Percentiles rank a stretch among this genome's conserved stretches.
phyloP scores from a whole-genome alignment of 2,888 invertebrate species.

The Apotomis capreana region DNA sequence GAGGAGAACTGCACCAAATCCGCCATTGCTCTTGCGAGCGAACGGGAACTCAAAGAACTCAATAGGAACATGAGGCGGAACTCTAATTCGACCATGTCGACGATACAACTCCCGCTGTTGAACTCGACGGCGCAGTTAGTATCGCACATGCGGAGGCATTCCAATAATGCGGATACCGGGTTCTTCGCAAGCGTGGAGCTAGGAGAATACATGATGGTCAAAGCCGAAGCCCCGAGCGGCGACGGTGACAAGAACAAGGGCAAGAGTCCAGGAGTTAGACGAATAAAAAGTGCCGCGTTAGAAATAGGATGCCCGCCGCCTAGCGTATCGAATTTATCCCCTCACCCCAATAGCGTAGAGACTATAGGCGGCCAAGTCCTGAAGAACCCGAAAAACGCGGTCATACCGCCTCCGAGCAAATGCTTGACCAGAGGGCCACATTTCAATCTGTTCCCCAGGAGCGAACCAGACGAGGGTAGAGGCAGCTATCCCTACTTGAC shows the following conservation, averaged over 20 bases:
- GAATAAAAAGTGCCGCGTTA: constrained; percentile 88
- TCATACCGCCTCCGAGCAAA: constrained; percentile 88
- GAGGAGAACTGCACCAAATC: constrained; percentile 80
- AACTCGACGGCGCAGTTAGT: constrained; percentile 79
- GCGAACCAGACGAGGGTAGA: constrained; percentile 87
- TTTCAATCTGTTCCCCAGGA: constrained; percentile 86
- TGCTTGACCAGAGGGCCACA: constrained; percentile 88
- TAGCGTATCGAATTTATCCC: constrained; percentile 87
- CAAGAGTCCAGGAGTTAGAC: constrained; percentile 84
- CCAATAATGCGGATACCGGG: constrained; percentile 85
- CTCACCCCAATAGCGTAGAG: constrained; percentile 92
- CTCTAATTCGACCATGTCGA: constrained; percentile 85
- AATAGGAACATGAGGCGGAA: constrained; percentile 83
- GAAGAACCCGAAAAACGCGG: constrained; percentile 85
- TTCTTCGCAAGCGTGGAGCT: constrained; percentile 82
- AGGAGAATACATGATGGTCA: constrained; percentile 81
- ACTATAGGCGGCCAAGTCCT: constrained; percentile 87
- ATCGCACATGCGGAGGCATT: constrained; percentile 83
- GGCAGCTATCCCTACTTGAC: constrained; percentile 86
- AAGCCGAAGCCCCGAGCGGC: constrained; percentile 76
- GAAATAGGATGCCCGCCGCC: constrained; percentile 88
- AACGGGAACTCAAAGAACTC: constrained; percentile 57
- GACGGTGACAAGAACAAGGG: constrained; percentile 78
- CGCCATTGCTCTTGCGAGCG: constrained; percentile 75
- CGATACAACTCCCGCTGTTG: constrained; percentile 81